Conservation (phyloP, 1,140 invertebrate genomes). For the Eriosoma lanigerum region DNA sequence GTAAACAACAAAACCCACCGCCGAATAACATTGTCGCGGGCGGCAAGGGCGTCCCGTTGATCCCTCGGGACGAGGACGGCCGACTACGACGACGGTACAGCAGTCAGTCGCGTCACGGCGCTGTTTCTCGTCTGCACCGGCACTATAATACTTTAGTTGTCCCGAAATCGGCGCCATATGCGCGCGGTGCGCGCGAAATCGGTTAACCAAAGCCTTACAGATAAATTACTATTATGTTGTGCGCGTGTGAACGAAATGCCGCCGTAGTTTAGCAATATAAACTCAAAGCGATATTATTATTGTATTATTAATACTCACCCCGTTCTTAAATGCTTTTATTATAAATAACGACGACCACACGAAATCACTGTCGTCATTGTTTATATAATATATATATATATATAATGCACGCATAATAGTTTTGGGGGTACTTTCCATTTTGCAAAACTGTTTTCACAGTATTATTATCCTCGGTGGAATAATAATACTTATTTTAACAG, state of each 20-base stretch:
- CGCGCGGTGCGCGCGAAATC: neutral
- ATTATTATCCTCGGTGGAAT: too few relatives aligned
- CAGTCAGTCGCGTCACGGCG: neutral
- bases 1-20: conserved; percentile 42
- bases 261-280: neutral
- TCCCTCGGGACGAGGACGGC: neutral
- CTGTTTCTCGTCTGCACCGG: neutral
- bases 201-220: neutral
- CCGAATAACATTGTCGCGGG: neutral
- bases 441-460: too few relatives aligned
- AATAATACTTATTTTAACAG: too few relatives aligned
- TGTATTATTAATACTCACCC: neutral
- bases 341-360: neutral
- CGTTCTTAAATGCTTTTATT: neutral
- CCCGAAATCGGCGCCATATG: conserved; percentile 11
- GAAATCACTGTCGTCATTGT: neutral
- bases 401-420: too few relatives aligned
- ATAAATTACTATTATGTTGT: neutral
- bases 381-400: too few relatives aligned
- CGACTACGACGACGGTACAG: neutral
- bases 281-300: neutral
- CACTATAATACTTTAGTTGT: neutral
- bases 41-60: neutral
- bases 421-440: too few relatives aligned
- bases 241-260: conserved; percentile 1